These are phyloP conservation scores for Babyrousa celebensis DNA, from an alignment of 2,797 vertebrate genomes.

Conservation along the genomic window DNA sequence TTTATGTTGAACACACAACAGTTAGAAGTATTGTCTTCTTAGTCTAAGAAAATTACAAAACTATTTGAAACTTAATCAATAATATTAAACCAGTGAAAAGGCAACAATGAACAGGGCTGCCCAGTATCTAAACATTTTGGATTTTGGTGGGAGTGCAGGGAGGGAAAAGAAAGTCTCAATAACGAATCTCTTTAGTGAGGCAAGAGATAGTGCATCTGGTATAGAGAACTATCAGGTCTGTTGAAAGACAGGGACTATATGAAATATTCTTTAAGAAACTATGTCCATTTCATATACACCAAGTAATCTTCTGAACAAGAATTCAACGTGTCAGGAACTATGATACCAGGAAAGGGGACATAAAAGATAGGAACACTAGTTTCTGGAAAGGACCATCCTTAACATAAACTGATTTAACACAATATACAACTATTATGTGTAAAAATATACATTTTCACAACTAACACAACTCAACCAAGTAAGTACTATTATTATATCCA, in stretches of 20 bases:
- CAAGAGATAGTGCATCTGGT: neutral
- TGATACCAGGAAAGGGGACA: neutral
- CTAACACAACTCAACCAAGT: neutral
- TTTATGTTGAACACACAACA: neutral
- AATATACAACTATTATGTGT: neutral
- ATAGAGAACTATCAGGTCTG: neutral
- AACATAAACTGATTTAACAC: neutral
- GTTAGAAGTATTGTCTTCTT: neutral
- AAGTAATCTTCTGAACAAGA: constrained; percentile 19
- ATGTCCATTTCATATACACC: neutral
- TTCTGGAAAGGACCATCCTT: neutral
- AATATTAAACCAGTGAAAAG: neutral
- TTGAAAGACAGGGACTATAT: neutral
- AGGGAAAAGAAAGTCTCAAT: neutral
- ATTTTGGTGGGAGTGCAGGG: neutral
- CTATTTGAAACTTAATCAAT: neutral
- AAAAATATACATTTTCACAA: neutral
- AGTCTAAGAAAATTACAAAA: constrained; percentile 9
- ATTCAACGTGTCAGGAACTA: constrained; percentile 33
- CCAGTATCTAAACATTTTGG: neutral
- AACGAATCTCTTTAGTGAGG: neutral
- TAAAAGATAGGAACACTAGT: neutral
- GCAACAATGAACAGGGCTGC: neutral
- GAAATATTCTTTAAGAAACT: neutral
- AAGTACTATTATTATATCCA: neutral